These are phyloP conservation scores for Micrastur ruficollis DNA, from an alignment of 2,797 vertebrate genomes.

Conservation along the genomic window DNA sequence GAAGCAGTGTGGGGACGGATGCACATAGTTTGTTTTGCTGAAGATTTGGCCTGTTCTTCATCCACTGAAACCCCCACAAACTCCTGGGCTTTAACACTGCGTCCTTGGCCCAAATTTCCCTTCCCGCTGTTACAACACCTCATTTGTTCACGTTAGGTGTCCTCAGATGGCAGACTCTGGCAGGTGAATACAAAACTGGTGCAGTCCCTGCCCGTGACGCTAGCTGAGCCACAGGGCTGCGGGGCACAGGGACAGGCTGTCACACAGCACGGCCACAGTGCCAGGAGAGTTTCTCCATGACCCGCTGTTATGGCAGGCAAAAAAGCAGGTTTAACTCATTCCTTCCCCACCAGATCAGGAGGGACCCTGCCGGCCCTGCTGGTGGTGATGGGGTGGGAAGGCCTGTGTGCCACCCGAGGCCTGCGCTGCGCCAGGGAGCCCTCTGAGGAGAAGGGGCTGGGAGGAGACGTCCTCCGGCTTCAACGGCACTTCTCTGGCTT, in stretches of 20 bases:
- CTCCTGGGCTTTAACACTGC: not conserved
- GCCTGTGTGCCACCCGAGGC: not conserved
- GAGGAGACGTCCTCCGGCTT: not conserved
- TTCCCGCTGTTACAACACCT: not conserved
- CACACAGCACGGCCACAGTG: accelerated
- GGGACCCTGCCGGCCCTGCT: accelerated
- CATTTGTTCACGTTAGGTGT: not conserved
- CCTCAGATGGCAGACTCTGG: not conserved
- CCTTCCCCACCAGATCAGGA: not conserved
- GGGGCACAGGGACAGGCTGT: not conserved
- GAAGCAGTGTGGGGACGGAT: accelerated
- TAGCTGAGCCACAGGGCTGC: accelerated
- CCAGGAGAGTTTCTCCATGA: not conserved
- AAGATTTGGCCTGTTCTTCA: not conserved
- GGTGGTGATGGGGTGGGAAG: not conserved
- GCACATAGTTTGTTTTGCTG: not conserved
- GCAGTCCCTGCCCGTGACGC: accelerated
- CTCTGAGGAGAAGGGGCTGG: not conserved
- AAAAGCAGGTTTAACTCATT: not conserved
- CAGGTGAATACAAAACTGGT: accelerated
- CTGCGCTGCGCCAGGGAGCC: accelerated
- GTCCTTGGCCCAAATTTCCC: not conserved
- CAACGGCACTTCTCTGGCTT: accelerated
- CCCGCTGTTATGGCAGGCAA: accelerated
- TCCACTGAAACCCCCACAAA: not conserved